Evolutionary conservation across 2,888 invertebrate genomes (phyloP).

Genomic region (Cryptocephalus primarius): DNA sequence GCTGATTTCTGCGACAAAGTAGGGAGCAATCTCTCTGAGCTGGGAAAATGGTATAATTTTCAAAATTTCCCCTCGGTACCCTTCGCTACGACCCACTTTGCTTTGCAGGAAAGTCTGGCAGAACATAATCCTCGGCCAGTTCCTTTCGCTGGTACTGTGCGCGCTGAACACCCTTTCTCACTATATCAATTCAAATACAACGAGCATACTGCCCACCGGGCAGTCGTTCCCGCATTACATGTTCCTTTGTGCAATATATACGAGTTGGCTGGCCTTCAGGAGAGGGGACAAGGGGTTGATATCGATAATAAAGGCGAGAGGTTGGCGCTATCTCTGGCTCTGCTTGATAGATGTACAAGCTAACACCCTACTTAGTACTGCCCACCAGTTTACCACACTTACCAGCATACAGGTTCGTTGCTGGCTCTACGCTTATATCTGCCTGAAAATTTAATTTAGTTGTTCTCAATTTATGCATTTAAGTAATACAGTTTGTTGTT

Average conservation of each 20-base stretch:
- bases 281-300: conserved; percentile 50
- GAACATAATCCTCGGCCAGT: conserved; percentile 61
- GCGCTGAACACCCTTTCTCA: conserved; percentile 66
- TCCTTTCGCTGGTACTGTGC: conserved; percentile 64
- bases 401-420: conserved; percentile 56
- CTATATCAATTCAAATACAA: conserved; percentile 54
- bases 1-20: conserved; percentile 53
- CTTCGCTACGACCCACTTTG: background rate
- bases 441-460: background rate
- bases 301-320: conserved; percentile 54
- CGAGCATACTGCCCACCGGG: conserved; percentile 65
- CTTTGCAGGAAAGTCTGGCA: conserved; percentile 57
- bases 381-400: conserved; percentile 64
- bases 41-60: conserved; percentile 51
- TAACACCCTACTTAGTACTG: conserved; percentile 68
- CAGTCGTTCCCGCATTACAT: conserved; percentile 74
- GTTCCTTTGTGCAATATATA: conserved; percentile 64
- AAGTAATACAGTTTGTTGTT: background rate
- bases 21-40: conserved; percentile 54
- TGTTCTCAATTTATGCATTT: background rate
- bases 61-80: background rate
- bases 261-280: conserved; percentile 63
- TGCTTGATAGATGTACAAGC: conserved; percentile 80
- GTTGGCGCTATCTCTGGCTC: conserved; percentile 67
- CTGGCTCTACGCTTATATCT: too few relatives aligned